Conservation (phyloP, 2,888 invertebrate species). For the Axea sp. region DNA sequence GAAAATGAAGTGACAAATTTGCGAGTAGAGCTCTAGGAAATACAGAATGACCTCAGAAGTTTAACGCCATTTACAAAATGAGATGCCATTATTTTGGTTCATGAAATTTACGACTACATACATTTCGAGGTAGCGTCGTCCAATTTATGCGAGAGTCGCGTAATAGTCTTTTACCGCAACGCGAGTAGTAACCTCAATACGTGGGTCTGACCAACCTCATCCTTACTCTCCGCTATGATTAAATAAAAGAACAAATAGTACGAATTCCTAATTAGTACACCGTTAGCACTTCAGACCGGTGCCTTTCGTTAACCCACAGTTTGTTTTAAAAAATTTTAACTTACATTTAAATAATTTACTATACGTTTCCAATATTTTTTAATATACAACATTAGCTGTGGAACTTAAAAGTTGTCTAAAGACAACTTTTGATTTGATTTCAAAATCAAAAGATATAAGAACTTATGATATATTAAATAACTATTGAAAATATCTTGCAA, state of each 20-base stretch:
- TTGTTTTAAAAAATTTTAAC: too few species aligned
- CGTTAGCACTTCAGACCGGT: too few species aligned
- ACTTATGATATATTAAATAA: too few species aligned
- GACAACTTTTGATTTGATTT: too few species aligned
- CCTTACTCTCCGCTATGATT: constrained; percentile 68
- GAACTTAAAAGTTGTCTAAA: too few species aligned
- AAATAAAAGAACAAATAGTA: constrained; percentile 71
- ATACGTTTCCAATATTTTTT: too few species aligned
- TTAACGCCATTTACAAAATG: constrained; percentile 79
- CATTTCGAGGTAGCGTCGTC: constrained; percentile 74
- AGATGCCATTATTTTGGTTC: constrained; percentile 78
- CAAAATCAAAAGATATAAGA: too few species aligned
- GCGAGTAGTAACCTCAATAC: constrained; percentile 70
- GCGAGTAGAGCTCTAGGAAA: constrained; percentile 28
- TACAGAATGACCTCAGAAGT: constrained; percentile 68
- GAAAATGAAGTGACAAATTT: constrained; percentile 57
- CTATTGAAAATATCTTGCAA: too few species aligned
- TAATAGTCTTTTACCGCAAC: constrained; percentile 77
- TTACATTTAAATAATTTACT: too few species aligned
- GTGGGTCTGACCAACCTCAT: constrained; percentile 48
- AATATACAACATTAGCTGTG: too few species aligned
- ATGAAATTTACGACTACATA: constrained; percentile 77
- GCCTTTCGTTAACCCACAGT: too few species aligned
- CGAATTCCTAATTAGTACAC: constrained; percentile 51
- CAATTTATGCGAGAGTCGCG: constrained; percentile 78